These are phyloP conservation scores for Chromis chromis DNA, from an alignment of 2,797 vertebrate genomes.

Conservation along the genomic window DNA sequence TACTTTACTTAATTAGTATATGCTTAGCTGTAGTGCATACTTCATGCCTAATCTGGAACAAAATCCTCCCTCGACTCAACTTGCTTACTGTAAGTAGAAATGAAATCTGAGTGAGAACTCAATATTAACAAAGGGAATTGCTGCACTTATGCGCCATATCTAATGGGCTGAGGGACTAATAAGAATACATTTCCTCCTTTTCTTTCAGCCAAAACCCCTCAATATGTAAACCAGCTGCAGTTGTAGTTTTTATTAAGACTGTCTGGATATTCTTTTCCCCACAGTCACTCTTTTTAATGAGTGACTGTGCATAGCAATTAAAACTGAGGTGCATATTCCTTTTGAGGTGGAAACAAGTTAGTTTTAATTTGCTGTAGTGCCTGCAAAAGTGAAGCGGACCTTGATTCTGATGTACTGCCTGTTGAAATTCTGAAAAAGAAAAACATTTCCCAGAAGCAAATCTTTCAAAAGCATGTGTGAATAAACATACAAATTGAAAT, in stretches of 20 bases:
- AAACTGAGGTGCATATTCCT: neutral
- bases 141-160: constrained; percentile 29
- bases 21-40: neutral
- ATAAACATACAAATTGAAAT: constrained; percentile 2
- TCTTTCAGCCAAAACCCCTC: constrained; percentile 21
- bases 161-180: constrained; percentile 31
- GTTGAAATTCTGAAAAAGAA: constrained; percentile 14
- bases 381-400: constrained; percentile 12
- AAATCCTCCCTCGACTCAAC: constrained; percentile 24
- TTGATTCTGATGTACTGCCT: constrained; percentile 15
- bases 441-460: neutral
- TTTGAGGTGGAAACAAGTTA: neutral
- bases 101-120: constrained; percentile 24
- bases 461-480: neutral
- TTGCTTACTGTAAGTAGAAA: constrained; percentile 33
- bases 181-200: constrained; percentile 27
- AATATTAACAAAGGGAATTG: constrained; percentile 37
- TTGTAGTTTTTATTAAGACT: constrained; percentile 19
- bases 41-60: constrained; percentile 16
- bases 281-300: neutral
- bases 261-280: neutral
- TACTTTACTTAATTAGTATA: neutral
- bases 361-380: neutral
- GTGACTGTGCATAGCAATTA: neutral
- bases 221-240: constrained; percentile 20